phyloP scores from a whole-genome alignment of 2,797 vertebrate genomes.

The Falco novaeseelandiae region DNA sequence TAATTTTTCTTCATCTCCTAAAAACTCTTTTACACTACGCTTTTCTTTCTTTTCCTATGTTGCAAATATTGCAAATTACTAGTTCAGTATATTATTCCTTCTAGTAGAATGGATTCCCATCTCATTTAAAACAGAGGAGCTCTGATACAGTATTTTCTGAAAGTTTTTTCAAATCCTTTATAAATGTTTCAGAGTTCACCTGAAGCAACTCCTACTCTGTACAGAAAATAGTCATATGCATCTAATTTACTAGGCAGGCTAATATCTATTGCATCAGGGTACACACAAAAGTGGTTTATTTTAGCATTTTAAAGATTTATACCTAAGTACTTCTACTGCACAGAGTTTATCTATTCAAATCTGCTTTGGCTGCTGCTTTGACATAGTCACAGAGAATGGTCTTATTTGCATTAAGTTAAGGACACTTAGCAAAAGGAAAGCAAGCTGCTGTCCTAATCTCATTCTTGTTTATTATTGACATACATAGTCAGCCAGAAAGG shows the following conservation, averaged over 20 bases:
- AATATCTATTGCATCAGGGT: neutral
- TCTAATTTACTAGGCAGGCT: neutral
- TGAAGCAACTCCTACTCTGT: neutral
- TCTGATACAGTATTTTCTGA: neutral
- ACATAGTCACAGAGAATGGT: neutral
- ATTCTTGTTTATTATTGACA: conserved; percentile 15
- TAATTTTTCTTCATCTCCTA: neutral
- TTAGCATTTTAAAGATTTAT: neutral
- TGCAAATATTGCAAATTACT: neutral
- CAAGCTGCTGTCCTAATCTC: neutral
- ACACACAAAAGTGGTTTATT: neutral
- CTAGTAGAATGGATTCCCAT: neutral
- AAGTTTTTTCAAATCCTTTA: neutral
- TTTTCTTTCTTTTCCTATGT: neutral
- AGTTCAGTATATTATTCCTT: neutral
- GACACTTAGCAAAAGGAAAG: neutral
- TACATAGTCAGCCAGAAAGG: neutral
- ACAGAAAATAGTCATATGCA: neutral
- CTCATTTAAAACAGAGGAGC: neutral
- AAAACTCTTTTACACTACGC: neutral
- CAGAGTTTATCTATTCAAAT: neutral
- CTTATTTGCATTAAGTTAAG: neutral
- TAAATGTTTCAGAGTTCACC: neutral
- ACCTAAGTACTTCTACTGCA: neutral
- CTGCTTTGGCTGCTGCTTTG: neutral